A percentile compares a stretch with the other conserved stretches of the same genome.
phyloP scores from a whole-genome alignment of 2,888 invertebrate genomes.

The Serrognathus titanus region DNA sequence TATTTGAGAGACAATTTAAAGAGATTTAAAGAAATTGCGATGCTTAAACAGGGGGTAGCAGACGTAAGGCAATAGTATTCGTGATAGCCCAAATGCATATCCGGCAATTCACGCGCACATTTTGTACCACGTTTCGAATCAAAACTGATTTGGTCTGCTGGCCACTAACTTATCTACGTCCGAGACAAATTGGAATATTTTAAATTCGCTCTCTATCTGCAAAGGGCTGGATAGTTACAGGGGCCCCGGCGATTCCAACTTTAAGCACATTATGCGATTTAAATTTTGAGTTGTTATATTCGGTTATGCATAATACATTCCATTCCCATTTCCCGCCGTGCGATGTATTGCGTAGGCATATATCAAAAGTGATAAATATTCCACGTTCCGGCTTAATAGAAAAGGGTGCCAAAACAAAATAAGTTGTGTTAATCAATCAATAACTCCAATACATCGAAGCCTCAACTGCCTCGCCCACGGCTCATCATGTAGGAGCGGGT shows the following conservation, averaged over 20 bases:
- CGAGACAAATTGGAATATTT: slow-evolving; percentile 46
- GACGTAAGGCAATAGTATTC: slow-evolving; percentile 36
- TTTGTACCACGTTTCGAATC: slow-evolving; percentile 15
- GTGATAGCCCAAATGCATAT: slow-evolving; percentile 28
- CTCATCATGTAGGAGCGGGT: slow-evolving; percentile 39
- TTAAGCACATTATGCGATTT: too few relatives aligned
- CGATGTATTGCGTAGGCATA: too few relatives aligned
- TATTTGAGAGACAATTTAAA: slow-evolving; percentile 46
- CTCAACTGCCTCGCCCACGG: slow-evolving; percentile 36
- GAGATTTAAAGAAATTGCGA: slow-evolving; percentile 45
- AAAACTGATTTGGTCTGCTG: slow-evolving; percentile 20
- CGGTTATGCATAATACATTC: too few relatives aligned
- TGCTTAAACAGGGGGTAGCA: slow-evolving; percentile 40
- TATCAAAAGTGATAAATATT: too few relatives aligned
- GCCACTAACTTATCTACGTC: slow-evolving; percentile 43
- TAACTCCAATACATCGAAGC: slow-evolving; percentile 41
- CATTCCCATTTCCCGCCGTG: too few relatives aligned
- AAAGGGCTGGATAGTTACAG: too few relatives aligned
- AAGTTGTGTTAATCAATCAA: slow-evolving; percentile 50
- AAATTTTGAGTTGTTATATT: too few relatives aligned
- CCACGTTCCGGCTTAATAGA: neutral
- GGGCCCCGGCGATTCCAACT: too few relatives aligned
- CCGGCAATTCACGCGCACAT: slow-evolving; percentile 3
- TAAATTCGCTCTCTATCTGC: slow-evolving; percentile 38
- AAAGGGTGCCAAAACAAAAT: slow-evolving; percentile 17